Evolutionary conservation across 2,888 invertebrate species (phyloP), one percentile per base, ranked within the genome.

Genomic region (Hemithea aestivaria): DNA sequence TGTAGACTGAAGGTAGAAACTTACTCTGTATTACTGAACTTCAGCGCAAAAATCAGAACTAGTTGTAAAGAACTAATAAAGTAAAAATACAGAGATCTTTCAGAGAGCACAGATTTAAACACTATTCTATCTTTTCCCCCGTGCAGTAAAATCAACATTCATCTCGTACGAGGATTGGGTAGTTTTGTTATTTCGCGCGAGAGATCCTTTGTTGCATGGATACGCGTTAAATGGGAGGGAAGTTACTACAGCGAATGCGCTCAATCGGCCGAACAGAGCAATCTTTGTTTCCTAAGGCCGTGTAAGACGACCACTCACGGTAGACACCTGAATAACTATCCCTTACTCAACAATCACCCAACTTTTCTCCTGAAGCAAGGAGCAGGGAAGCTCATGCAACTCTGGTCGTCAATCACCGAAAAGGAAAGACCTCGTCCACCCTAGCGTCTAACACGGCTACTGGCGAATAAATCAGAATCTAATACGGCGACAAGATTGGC

Each of bases 221-320:
- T 83, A 72, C 81, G 71, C 73, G 84, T 84, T 82, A 84, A 87
- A 87, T 87, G 87, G 84, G 66, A 67, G 70, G 80, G 87, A 87
- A 87, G 87, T 85, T 85, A 88, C 73, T 78, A 69, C 67, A 59
- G 78, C 77, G 80, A 78, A 67, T 76, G 67, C 66, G 78, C 62
- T 77, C 82, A 80, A 84, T 83, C 84, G 82, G 78, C 77, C 83
- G 82, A 69, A 76, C 58, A 58, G 73, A 75, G 62, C 77, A 80
- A 82, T 83, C 82, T 84, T 79, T 81, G 81, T 84, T 82, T 83
- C 77, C 80, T 82, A 75, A 76, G 80, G 71, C 78, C 72, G 74
- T 66, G 68, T 65, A 67, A 69, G 66, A 65, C 66, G 63, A 62
- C 83, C 77, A 73, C 38, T 57, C 41, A 58, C 43, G 43, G 47